Evolutionary conservation across 2,113 vertebrate genomes (phyloP), one percentile per base, ranked within the genome.

Genomic region (Thunnus maccoyii): DNA sequence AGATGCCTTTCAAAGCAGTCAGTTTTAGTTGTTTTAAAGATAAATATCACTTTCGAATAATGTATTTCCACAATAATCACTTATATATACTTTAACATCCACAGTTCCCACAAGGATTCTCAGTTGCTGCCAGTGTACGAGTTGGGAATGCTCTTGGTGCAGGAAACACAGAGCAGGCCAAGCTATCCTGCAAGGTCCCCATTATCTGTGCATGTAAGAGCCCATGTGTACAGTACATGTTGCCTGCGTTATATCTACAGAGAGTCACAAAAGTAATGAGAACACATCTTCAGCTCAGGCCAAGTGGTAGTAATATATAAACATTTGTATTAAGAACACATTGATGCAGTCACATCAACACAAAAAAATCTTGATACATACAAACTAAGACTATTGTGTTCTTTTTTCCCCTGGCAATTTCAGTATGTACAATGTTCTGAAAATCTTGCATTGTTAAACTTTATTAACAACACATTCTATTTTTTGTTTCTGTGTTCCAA

Each of bases 71-170:
- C 9, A 9, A 9, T 41, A 9, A 9, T 41, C 36, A 41, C 18
- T 44, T 57, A 41, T 16, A 51, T 46, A 5, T 0, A 60, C 1
- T 22, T 30, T 3, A 66, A 6, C 48, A 41, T 27, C 16, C 14
- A 48, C 77, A 99, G 97, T 92, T 96, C 68, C 96, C 97, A 20
- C 44, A 97, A 18, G 95, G 97, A 71, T 92, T 98, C 65, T 89
- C 96, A 0, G 95, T 95, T 80, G 96, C 97, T 1, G 96, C 86
- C 5, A 97, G 94, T 5, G 95, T 98, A 47, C 91, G 94, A 15
- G 96, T 98, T 50, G 98, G 97, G 58, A 97, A 95, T 4, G 96
- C 97, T 54, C 90, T 98, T 9, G 97, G 97, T 50, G 96, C 95
- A 0, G 97, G 97, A 77, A 91, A 97, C 36, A 87, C 87, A 0